Conservation (phyloP, 2,113 vertebrate species). For the Tychaedon coryphoeus region DNA sequence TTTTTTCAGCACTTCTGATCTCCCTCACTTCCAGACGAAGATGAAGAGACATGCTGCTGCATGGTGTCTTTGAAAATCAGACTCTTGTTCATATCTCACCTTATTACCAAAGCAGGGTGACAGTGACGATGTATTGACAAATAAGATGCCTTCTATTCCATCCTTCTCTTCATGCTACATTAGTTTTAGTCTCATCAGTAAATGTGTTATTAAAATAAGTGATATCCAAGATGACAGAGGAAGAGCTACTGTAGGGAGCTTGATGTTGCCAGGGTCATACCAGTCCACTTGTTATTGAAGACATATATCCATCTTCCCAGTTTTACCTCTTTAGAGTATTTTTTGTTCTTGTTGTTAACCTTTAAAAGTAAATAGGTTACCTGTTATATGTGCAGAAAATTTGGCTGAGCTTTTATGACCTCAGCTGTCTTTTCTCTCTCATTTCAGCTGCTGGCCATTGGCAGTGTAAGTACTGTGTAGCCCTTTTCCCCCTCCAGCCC, state of each 20-base stretch:
- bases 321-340: background rate
- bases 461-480: background rate
- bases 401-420: background rate
- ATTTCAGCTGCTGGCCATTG: background rate
- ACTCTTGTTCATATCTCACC: background rate
- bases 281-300: background rate
- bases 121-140: constrained; percentile 27
- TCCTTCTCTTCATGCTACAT: constrained; percentile 47
- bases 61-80: background rate
- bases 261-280: background rate
- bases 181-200: constrained; percentile 51
- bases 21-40: background rate
- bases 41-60: background rate
- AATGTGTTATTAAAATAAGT: constrained; percentile 30
- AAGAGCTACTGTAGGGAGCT: background rate
- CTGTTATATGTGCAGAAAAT: background rate
- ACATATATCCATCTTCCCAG: background rate
- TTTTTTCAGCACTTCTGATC: background rate
- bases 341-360: background rate
- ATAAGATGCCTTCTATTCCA: constrained; percentile 35
- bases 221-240: background rate
- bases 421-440: background rate
- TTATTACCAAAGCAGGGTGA: constrained; percentile 9
- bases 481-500: fast-evolving
- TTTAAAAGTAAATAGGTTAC: background rate